Percentiles rank a stretch among this genome's conserved stretches.
Evolutionary conservation across 1,140 invertebrate species (phyloP).

Genomic region (Brachionus plicatilis): DNA sequence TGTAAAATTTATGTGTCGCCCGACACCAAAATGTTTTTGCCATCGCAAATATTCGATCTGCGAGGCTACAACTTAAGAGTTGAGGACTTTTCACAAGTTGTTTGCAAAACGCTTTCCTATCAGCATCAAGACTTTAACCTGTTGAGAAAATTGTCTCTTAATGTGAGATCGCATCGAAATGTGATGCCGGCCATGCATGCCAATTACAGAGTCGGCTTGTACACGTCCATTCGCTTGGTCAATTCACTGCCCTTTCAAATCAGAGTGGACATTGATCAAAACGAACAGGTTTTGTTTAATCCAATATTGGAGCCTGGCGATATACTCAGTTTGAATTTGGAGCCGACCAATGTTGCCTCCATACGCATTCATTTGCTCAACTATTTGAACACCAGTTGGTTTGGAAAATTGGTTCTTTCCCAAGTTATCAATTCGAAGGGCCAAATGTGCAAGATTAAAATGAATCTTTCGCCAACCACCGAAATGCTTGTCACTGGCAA

Average conservation of each 20-base stretch:
- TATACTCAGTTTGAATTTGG: background rate
- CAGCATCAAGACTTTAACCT: background rate
- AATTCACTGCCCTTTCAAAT: slow-evolving; percentile 30
- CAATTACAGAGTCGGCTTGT: slow-evolving; percentile 13
- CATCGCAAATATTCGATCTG: slow-evolving; percentile 20
- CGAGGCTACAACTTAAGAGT: slow-evolving; percentile 35
- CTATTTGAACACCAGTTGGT: slow-evolving; percentile 33
- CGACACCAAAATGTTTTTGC: background rate
- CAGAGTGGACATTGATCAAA: background rate
- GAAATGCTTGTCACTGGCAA: slow-evolving; percentile 31
- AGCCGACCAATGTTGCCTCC: background rate
- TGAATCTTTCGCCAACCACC: slow-evolving; percentile 6
- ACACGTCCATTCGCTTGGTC: background rate
- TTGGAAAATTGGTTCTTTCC: background rate
- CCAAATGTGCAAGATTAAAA: background rate
- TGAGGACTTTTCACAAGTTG: background rate
- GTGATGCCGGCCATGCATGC: slow-evolving; percentile 40
- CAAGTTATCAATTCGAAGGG: background rate
- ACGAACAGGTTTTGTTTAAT: background rate
- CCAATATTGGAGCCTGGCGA: slow-evolving; percentile 16
- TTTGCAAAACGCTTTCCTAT: background rate
- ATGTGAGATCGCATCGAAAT: slow-evolving; percentile 22
- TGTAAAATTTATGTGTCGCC: slow-evolving; percentile 8
- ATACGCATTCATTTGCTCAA: background rate
- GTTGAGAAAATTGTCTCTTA: background rate